phyloP scores from a whole-genome alignment of 1,140 invertebrate species.

The Anthonomus grandis region DNA sequence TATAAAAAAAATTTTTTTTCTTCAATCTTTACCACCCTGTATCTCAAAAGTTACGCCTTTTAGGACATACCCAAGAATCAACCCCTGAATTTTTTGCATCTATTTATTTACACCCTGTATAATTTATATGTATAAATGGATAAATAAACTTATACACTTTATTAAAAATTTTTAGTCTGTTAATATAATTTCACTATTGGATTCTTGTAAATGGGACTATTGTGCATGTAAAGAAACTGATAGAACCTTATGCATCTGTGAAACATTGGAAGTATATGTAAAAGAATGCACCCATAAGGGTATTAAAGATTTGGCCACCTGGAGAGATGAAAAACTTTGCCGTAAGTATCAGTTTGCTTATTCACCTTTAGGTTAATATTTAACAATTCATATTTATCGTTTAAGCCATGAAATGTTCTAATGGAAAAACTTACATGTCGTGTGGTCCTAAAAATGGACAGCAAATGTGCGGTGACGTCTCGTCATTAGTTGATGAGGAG shows the following conservation, averaged over 20 bases:
- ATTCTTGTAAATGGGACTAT: slow-evolving; percentile 74
- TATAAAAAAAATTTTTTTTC: too few relatives aligned
- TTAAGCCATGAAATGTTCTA: slow-evolving; percentile 66
- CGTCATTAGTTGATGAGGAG: slow-evolving; percentile 40
- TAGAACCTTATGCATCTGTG: slow-evolving; percentile 67
- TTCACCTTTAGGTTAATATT: background rate
- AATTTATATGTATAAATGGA: too few relatives aligned
- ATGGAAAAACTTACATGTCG: slow-evolving; percentile 65
- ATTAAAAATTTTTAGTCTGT: slow-evolving; percentile 55
- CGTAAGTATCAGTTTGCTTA: slow-evolving; percentile 61
- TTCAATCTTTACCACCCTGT: too few relatives aligned
- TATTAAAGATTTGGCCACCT: slow-evolving; percentile 58
- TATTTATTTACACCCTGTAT: slow-evolving; percentile 12
- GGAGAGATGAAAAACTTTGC: slow-evolving; percentile 71
- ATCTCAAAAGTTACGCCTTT: too few relatives aligned
- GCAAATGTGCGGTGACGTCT: slow-evolving; percentile 49
- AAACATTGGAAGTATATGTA: slow-evolving; percentile 71
- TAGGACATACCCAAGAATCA: slow-evolving; percentile 2
- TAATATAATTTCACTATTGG: slow-evolving; percentile 54
- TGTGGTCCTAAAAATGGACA: slow-evolving; percentile 60
- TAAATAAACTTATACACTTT: too few relatives aligned
- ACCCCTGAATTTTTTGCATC: background rate
- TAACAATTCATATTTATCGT: slow-evolving; percentile 8
- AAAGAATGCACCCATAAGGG: slow-evolving; percentile 69
- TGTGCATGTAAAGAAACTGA: slow-evolving; percentile 62